Evolutionary conservation across 1,140 invertebrate species (phyloP).

Genomic region (Drosophila carrolli): DNA sequence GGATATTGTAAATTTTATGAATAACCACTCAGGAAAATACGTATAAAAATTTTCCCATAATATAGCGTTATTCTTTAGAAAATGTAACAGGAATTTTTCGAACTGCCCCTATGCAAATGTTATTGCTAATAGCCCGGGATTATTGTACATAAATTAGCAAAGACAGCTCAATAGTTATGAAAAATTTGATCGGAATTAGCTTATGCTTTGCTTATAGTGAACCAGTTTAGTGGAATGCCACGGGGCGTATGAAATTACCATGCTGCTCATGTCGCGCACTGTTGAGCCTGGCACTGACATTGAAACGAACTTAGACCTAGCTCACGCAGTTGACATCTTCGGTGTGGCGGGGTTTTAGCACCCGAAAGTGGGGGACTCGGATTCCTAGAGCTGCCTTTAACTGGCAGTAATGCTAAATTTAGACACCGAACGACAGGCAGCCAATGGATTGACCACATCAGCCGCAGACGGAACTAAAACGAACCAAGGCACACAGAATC

Average conservation of each 20-base stretch:
- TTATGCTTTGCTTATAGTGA: conserved; percentile 15
- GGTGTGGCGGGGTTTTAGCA: background rate
- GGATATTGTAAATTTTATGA: background rate
- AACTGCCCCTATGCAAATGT: conserved; percentile 24
- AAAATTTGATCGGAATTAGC: conserved; percentile 11
- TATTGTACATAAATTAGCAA: conserved; percentile 26
- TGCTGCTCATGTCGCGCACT: conserved; percentile 21
- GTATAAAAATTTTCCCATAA: background rate
- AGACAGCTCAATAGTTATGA: conserved; percentile 9
- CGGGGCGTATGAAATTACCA: conserved; percentile 14
- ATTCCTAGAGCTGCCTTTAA: conserved; percentile 37
- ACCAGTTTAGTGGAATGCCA: conserved; percentile 40
- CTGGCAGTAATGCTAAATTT: conserved; percentile 71
- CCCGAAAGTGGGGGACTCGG: conserved; percentile 17
- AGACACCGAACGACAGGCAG: conserved; percentile 31
- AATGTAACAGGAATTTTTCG: background rate
- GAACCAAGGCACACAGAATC: conserved; percentile 16
- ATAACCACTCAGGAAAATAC: too few relatives aligned
- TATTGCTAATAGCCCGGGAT: conserved; percentile 8
- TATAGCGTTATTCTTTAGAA: background rate
- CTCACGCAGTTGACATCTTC: conserved; percentile 15
- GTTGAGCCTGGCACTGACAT: conserved; percentile 55
- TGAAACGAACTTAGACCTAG: conserved; percentile 71
- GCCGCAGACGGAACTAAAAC: conserved; percentile 49
- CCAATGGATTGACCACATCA: conserved; percentile 50